Base-by-base conservation (phyloP, 2,797 vertebrate genomes). In the Neosilurus hyrtlii region DNA sequence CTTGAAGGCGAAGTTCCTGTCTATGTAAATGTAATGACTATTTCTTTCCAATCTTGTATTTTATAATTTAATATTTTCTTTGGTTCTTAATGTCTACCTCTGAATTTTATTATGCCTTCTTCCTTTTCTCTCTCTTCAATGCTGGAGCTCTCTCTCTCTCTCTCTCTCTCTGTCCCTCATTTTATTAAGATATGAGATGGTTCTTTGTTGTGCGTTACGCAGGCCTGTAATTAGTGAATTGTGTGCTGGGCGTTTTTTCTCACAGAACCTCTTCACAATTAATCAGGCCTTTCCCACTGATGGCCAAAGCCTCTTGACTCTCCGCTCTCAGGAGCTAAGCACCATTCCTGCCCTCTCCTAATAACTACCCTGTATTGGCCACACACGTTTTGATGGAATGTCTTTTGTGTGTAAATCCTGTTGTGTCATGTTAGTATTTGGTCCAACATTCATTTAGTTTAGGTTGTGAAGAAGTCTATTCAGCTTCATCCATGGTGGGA, bases 261-360 rank as follows among this genome's bases (percentile, higher is more conserved):
- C 94, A 95, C 94, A 95, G 94, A 92, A 90, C 92, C 91, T 93
- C 91, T 92, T 93, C 93, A 93, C 93, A 95, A 95, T 94, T 94
- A 94, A 94, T 95, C 94, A 95, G 93, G 93, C 93, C 91, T 94
- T 95, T 95, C 94, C 94, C 94, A 95, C 92, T 94, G 93, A 94
- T 94, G 89, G 92, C 90, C 91, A 88, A 87, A 92, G 91, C 92
- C 83, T 89, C 90, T 92, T 89, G 92, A 92, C 92, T 94, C 91
- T 92, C 92, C 91, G 9, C 81, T 76, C 84, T 83, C 81, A 68
- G 70, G 57, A 82, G 76, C 81, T 73, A 52, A 66, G 80, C 80
- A 67, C 66, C n/a, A 57, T 72, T 56, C 37, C 82, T 51, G 70
- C 73, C 77, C 68, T 76, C 65, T 82, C 74, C 73, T 84, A 84